A percentile compares a stretch with the other conserved stretches of the same genome.
These are phyloP conservation scores for Stenolophus ochropezus DNA, from an alignment of 2,888 invertebrate genomes.

Conservation along the genomic window DNA sequence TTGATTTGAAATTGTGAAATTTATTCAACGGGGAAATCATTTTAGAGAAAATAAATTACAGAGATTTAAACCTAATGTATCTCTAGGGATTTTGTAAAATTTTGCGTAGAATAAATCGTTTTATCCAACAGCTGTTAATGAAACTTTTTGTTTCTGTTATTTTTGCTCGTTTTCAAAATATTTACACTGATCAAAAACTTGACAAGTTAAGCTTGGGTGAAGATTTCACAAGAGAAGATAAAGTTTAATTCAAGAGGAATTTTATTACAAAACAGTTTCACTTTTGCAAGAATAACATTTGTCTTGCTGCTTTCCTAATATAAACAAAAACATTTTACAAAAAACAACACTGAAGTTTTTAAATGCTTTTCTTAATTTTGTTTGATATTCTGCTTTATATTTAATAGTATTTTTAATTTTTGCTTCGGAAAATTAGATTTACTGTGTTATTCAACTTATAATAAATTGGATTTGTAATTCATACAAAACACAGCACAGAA, in stretches of 20 bases:
- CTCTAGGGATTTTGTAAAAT: constrained; percentile 24
- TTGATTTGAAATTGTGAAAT: constrained; percentile 19
- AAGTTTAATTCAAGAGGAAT: neutral
- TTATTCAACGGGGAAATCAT: constrained; percentile 45
- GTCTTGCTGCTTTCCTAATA: neutral
- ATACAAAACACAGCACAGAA: too few species aligned
- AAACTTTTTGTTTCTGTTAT: constrained; percentile 27
- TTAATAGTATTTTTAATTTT: too few species aligned
- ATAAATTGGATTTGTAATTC: too few species aligned
- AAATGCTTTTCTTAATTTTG: too few species aligned
- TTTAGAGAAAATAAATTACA: constrained; percentile 48
- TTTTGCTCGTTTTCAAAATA: constrained; percentile 4
- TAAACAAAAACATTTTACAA: too few species aligned
- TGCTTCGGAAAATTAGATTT: too few species aligned
- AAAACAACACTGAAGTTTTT: too few species aligned
- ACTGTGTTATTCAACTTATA: too few species aligned
- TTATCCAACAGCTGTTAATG: constrained; percentile 23
- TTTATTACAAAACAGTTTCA: neutral
- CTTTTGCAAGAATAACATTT: neutral
- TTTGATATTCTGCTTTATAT: too few species aligned
- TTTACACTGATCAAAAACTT: constrained; percentile 17
- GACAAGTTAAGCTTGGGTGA: neutral
- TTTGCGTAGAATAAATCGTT: constrained; percentile 25
- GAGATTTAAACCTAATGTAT: constrained; percentile 35
- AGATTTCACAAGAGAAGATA: neutral